Evolutionary conservation across 92 coral and sea anemone species (phyloP).

Genomic region (Palythoa grandiflora): DNA sequence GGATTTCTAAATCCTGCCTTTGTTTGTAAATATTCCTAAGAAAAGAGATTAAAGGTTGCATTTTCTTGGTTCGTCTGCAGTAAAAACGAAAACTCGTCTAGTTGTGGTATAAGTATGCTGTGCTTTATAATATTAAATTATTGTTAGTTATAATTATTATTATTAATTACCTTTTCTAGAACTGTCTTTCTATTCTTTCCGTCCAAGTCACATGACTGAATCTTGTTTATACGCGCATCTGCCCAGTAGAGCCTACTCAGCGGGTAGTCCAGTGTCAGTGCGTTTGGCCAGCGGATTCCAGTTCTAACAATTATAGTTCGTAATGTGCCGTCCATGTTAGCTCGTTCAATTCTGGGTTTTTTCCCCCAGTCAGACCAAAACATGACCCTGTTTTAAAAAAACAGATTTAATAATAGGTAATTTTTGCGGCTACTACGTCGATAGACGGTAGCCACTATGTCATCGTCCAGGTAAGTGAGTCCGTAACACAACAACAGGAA

Average conservation of each 20-base stretch:
- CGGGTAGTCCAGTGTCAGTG: constrained; percentile 59
- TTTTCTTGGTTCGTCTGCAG: no score
- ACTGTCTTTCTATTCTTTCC: constrained; percentile 57
- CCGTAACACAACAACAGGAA: no score
- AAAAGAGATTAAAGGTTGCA: no score
- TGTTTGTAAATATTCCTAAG: no score
- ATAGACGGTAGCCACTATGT: no score
- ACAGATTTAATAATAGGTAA: background rate
- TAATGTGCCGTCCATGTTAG: constrained; percentile 67
- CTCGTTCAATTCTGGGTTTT: constrained; percentile 67
- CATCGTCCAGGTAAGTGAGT: no score
- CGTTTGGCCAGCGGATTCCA: constrained; percentile 63
- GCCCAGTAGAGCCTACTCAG: constrained; percentile 69
- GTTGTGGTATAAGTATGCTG: no score
- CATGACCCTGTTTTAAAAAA: constrained; percentile 47
- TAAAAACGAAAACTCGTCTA: background rate
- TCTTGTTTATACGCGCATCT: constrained; percentile 59
- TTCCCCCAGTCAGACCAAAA: constrained; percentile 77
- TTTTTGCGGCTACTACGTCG: no score
- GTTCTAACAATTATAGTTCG: constrained; percentile 56
- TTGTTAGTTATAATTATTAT: no score
- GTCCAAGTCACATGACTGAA: constrained; percentile 65
- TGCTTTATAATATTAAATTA: no score
- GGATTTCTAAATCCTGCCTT: no score
- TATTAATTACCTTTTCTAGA: constrained; percentile 22